These are phyloP conservation scores for Buathra laborator DNA, from an alignment of 2,888 invertebrate species.

Conservation along the genomic window DNA sequence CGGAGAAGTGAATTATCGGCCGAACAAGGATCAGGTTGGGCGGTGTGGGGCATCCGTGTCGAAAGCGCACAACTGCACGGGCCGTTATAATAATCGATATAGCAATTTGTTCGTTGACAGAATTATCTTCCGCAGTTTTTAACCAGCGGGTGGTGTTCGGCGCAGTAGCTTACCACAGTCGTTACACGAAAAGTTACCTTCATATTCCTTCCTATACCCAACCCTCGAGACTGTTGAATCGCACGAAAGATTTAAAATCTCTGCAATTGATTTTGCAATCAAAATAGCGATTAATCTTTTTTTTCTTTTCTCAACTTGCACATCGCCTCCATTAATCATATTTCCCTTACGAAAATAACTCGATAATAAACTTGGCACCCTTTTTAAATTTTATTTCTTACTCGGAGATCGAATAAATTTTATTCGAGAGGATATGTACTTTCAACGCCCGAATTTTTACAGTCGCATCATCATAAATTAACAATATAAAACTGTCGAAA, in stretches of 20 bases:
- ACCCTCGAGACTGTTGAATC: neutral
- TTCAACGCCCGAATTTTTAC: too few species aligned
- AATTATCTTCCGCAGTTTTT: constrained; percentile 38
- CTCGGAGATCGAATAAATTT: too few species aligned
- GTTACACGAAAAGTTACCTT: neutral
- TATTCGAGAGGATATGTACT: too few species aligned
- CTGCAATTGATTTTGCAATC: constrained; percentile 1
- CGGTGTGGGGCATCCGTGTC: neutral
- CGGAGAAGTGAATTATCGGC: constrained; percentile 25
- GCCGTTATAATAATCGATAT: constrained; percentile 17
- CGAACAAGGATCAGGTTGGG: constrained; percentile 1
- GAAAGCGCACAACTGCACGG: constrained; percentile 13
- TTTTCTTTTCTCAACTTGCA: neutral
- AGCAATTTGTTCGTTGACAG: constrained; percentile 53
- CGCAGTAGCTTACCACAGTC: constrained; percentile 8
- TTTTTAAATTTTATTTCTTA: too few species aligned
- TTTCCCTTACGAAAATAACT: neutral
- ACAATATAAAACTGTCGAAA: neutral
- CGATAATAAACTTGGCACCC: neutral
- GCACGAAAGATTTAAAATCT: neutral
- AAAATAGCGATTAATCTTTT: constrained; percentile 1
- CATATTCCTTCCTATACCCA: neutral
- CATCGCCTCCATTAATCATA: neutral
- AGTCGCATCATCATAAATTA: too few species aligned
- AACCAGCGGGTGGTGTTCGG: constrained; percentile 41